phyloP scores from a whole-genome alignment of 2,888 invertebrate species.

The Tillus elongatus region DNA sequence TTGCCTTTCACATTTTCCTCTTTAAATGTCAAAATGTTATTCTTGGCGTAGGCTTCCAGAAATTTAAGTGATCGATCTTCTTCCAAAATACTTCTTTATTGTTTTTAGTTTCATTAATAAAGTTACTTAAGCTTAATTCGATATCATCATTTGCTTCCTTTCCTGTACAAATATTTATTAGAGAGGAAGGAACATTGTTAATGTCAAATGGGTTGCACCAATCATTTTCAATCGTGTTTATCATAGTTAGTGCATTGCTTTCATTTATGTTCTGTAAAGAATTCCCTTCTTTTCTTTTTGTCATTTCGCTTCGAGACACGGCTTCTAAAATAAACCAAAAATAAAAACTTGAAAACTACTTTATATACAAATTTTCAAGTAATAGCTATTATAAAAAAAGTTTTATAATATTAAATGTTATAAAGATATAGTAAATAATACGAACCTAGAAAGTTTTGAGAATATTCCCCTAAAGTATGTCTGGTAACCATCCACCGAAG shows the following conservation, averaged over 20 bases:
- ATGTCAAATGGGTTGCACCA: slow-evolving; percentile 15
- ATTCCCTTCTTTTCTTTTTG: slow-evolving; percentile 4
- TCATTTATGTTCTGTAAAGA: slow-evolving; percentile 10
- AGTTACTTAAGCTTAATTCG: background rate
- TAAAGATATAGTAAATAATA: background rate
- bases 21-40: slow-evolving; percentile 9
- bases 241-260: slow-evolving; percentile 9
- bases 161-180: slow-evolving; percentile 13
- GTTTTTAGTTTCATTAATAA: slow-evolving; percentile 3
- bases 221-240: slow-evolving; percentile 6
- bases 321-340: slow-evolving; percentile 7
- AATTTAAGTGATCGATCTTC: background rate
- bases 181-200: slow-evolving; percentile 7
- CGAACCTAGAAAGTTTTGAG: slow-evolving; percentile 12
- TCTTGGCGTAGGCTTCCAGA: slow-evolving; percentile 10
- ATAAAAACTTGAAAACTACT: too few relatives aligned
- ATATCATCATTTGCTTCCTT: slow-evolving; percentile 9
- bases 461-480: slow-evolving; percentile 12
- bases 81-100: slow-evolving; percentile 9
- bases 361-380: too few relatives aligned
- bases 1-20: slow-evolving; percentile 8
- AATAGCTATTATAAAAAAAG: slow-evolving; percentile 2
- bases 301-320: background rate
- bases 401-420: too few relatives aligned
- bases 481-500: slow-evolving; percentile 12